A percentile compares a stretch with the other conserved stretches of the same genome.
phyloP scores from a whole-genome alignment of 2,797 vertebrate genomes.

The Microcaecilia unicolor region DNA sequence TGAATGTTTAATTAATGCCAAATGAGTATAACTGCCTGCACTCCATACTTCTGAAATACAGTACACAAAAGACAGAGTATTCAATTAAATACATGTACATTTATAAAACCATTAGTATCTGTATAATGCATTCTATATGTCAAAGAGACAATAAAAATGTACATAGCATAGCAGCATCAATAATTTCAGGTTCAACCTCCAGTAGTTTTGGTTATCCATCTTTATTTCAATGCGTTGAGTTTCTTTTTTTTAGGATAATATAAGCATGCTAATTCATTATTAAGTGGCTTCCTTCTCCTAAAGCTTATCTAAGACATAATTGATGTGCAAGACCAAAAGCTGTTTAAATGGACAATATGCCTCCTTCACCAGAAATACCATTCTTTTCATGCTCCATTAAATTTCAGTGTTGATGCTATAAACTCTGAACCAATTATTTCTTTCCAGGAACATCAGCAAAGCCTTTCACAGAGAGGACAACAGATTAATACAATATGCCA shows the following conservation, averaged over 20 bases:
- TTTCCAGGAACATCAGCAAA: conserved; percentile 29
- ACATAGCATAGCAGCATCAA: conserved; percentile 29
- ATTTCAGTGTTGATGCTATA: conserved; percentile 34
- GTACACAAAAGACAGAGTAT: too few species aligned
- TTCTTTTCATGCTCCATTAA: conserved; percentile 42
- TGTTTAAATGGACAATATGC: conserved; percentile 45
- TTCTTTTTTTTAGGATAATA: conserved; percentile 36
- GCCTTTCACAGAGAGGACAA: conserved; percentile 25
- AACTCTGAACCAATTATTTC: conserved; percentile 40
- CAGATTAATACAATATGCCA: conserved; percentile 30
- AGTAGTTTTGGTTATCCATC: neutral
- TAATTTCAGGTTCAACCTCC: conserved; percentile 24
- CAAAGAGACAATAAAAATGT: conserved; percentile 19
- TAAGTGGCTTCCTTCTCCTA: conserved; percentile 22
- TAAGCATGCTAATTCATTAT: conserved; percentile 37
- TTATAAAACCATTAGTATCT: conserved; percentile 21
- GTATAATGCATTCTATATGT: conserved; percentile 9
- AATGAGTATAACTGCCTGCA: too few species aligned
- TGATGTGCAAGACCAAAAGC: conserved; percentile 34
- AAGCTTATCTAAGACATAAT: conserved; percentile 29
- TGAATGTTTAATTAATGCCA: too few species aligned
- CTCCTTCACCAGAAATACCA: conserved; percentile 38
- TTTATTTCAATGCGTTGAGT: conserved; percentile 11
- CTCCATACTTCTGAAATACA: too few species aligned
- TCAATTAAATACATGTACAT: conserved; percentile 17